Evolutionary conservation across 1,140 invertebrate genomes (phyloP).

Genomic region (Zophobas morio): DNA sequence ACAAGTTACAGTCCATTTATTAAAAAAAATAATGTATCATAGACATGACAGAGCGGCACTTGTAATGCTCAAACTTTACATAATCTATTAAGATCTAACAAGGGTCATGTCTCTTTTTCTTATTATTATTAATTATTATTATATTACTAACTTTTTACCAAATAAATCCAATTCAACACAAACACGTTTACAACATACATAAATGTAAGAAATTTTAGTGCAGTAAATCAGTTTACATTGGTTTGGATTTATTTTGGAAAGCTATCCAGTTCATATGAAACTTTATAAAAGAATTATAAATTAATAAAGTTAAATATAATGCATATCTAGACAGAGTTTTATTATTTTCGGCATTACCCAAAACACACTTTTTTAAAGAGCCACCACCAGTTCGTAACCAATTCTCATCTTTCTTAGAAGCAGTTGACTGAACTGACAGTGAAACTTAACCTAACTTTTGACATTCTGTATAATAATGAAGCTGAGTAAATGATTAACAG

Average conservation of each 20-base stretch:
- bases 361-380: neutral
- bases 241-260: conserved; percentile 65
- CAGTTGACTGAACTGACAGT: too few species aligned
- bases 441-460: too few species aligned
- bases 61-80: conserved; percentile 54
- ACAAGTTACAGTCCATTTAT: conserved; percentile 52
- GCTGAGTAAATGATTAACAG: too few species aligned
- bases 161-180: conserved; percentile 61
- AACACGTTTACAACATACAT: conserved; percentile 57
- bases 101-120: conserved; percentile 51
- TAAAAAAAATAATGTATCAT: conserved; percentile 30
- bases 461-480: too few species aligned
- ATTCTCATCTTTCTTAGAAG: too few species aligned
- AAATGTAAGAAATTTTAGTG: conserved; percentile 53
- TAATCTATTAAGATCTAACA: conserved; percentile 52
- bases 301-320: conserved; percentile 69
- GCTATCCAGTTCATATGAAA: conserved; percentile 68
- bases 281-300: conserved; percentile 69
- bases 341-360: conserved; percentile 41
- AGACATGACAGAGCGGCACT: conserved; percentile 55
- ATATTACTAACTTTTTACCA: conserved; percentile 62
- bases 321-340: conserved; percentile 56
- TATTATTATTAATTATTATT: conserved; percentile 57
- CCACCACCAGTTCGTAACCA: too few species aligned
- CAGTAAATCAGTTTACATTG: conserved; percentile 49